A percentile compares a stretch with the other conserved stretches of the same genome.
phyloP scores from a whole-genome alignment of 2,797 vertebrate species.

The Pipistrellus pipistrellus region DNA sequence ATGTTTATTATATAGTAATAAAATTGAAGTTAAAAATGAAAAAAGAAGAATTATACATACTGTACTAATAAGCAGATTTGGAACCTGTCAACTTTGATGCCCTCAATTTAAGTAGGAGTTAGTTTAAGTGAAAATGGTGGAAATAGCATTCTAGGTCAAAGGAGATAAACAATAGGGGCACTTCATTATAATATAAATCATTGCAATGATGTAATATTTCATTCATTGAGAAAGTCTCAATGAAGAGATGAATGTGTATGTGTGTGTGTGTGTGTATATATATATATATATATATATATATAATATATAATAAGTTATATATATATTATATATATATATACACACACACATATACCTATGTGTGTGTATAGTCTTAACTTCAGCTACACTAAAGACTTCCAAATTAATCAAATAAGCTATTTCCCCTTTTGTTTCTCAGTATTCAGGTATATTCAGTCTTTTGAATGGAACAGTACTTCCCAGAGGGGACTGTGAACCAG shows the following conservation, averaged over 20 bases:
- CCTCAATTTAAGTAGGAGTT: neutral
- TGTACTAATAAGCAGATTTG: neutral
- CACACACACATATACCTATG: too few species aligned
- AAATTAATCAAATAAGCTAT: neutral
- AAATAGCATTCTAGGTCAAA: neutral
- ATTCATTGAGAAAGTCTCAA: neutral
- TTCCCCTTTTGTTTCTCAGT: neutral
- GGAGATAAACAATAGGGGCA: neutral
- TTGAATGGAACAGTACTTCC: neutral
- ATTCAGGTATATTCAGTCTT: neutral
- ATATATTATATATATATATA: rapidly evolving
- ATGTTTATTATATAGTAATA: neutral
- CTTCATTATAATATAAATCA: neutral
- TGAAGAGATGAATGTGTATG: neutral
- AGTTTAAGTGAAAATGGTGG: neutral
- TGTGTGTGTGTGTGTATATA: neutral
- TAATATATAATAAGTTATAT: too few species aligned
- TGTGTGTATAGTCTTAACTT: neutral
- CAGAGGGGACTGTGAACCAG: neutral
- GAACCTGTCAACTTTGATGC: neutral
- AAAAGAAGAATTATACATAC: neutral
- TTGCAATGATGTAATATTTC: neutral
- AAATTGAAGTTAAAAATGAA: neutral
- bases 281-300: neutral
- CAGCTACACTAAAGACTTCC: neutral